phyloP scores from a whole-genome alignment of 2,797 vertebrate genomes.

The Eptatretus atami region DNA sequence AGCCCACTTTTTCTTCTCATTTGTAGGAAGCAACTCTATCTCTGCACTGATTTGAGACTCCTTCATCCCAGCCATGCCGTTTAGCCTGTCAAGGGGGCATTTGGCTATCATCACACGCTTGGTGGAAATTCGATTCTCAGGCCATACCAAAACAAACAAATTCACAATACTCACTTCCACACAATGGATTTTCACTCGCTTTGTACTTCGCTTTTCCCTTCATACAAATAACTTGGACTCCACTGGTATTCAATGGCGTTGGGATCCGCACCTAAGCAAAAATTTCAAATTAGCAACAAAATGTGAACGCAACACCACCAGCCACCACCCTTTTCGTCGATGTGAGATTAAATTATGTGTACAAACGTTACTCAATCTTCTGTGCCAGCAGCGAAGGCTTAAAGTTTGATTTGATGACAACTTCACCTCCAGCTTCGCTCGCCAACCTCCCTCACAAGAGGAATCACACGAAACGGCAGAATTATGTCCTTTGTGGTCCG shows the following conservation, averaged over 20 bases:
- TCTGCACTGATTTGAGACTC: conserved; percentile 94
- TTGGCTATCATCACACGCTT: no score
- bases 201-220: conserved; percentile 99
- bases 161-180: conserved; percentile 53
- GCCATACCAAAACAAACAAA: rapidly evolving
- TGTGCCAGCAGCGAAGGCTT: conserved; percentile 89
- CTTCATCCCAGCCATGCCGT: conserved; percentile 98
- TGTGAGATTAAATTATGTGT: background rate
- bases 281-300: no score
- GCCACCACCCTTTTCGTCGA: background rate
- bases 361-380: conserved; percentile 60
- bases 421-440: conserved; percentile 95
- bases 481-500: conserved; percentile 98
- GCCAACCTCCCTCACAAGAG: conserved; percentile 75
- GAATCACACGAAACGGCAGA: conserved; percentile 85
- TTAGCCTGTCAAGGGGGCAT: conserved; percentile 29
- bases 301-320: background rate
- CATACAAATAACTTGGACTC: conserved; percentile 98
- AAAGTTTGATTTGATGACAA: conserved; percentile 98
- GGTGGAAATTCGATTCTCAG: no score
- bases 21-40: conserved; percentile 81
- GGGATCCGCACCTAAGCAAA: conserved; percentile 57
- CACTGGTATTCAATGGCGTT: conserved; percentile 81
- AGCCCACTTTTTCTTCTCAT: conserved; percentile 98
- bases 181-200: conserved; percentile 97